These are phyloP conservation scores for Stigmatopora nigra DNA, from an alignment of 2,113 vertebrate genomes.

Conservation along the genomic window DNA sequence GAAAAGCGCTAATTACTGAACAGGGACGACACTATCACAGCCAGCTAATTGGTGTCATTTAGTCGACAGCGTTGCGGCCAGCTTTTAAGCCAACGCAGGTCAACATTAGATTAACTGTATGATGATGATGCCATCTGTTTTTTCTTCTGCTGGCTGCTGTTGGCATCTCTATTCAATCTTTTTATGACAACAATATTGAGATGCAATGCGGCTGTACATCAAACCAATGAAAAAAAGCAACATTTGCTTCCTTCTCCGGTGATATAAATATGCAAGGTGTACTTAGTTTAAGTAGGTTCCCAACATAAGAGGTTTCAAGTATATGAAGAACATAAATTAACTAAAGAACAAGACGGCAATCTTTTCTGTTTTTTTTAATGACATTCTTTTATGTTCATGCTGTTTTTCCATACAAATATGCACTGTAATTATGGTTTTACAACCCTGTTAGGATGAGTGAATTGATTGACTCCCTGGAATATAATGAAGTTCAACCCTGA, in stretches of 20 bases:
- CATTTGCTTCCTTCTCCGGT: neutral
- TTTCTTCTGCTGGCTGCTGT: neutral
- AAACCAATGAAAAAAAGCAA: neutral
- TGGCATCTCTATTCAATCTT: neutral
- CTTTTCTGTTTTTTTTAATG: too few relatives aligned
- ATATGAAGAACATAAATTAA: too few relatives aligned
- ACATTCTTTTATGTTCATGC: too few relatives aligned
- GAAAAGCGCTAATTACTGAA: constrained; percentile 55
- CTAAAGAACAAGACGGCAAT: too few relatives aligned
- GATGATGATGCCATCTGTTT: constrained; percentile 37
- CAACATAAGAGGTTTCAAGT: too few relatives aligned
- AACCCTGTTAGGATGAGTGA: too few relatives aligned
- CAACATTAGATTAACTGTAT: constrained; percentile 49
- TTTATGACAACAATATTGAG: neutral
- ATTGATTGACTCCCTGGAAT: too few relatives aligned
- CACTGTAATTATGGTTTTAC: too few relatives aligned
- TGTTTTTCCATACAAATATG: too few relatives aligned
- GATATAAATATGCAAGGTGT: neutral
- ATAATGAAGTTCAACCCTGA: too few relatives aligned
- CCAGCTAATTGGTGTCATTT: constrained; percentile 55
- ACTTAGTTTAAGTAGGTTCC: too few relatives aligned
- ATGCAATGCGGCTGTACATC: neutral
- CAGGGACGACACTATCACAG: constrained; percentile 42
- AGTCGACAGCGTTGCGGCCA: constrained; percentile 43
- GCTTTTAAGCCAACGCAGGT: constrained; percentile 40